A percentile compares a stretch with the other conserved stretches of the same genome.
Conservation (phyloP, 2,888 invertebrate genomes). For the Acronicta leporina region DNA sequence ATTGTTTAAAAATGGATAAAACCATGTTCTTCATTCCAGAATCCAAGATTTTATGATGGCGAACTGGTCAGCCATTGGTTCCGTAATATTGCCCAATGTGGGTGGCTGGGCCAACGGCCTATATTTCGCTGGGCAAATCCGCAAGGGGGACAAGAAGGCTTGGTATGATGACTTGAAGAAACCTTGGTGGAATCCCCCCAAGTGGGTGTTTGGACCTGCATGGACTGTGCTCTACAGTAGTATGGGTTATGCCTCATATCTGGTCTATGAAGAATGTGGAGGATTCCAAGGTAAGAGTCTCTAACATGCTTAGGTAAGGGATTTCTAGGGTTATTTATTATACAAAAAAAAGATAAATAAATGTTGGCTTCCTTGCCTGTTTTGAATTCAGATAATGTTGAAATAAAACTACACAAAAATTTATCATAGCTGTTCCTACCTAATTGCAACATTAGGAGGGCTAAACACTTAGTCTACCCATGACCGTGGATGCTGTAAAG, state of each 20-base stretch:
- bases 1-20: too few species aligned
- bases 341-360: too few species aligned
- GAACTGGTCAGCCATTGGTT: conserved; percentile 75
- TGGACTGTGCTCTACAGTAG: conserved; percentile 94
- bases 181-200: conserved; percentile 92
- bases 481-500: too few species aligned
- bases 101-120: conserved; percentile 88
- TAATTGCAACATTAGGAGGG: too few species aligned
- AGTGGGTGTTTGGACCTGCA: conserved; percentile 93
- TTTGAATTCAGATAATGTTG: too few species aligned
- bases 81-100: conserved; percentile 67
- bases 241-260: conserved; percentile 96
- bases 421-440: too few species aligned
- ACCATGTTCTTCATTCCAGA: conserved; percentile 44
- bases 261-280: conserved; percentile 94
- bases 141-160: conserved; percentile 72
- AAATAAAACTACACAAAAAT: too few species aligned
- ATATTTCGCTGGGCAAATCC: conserved; percentile 90
- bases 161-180: conserved; percentile 85
- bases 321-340: too few species aligned
- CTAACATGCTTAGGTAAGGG: too few species aligned
- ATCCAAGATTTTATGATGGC: conserved; percentile 68
- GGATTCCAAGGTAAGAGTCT: conserved; percentile 90
- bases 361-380: too few species aligned
- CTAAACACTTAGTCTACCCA: too few species aligned